Percentiles rank a stretch among this genome's conserved stretches.
Evolutionary conservation across 53 echinoderm and acorn worm species (phyloP).

Genomic region (Mesocentrotus franciscanus): DNA sequence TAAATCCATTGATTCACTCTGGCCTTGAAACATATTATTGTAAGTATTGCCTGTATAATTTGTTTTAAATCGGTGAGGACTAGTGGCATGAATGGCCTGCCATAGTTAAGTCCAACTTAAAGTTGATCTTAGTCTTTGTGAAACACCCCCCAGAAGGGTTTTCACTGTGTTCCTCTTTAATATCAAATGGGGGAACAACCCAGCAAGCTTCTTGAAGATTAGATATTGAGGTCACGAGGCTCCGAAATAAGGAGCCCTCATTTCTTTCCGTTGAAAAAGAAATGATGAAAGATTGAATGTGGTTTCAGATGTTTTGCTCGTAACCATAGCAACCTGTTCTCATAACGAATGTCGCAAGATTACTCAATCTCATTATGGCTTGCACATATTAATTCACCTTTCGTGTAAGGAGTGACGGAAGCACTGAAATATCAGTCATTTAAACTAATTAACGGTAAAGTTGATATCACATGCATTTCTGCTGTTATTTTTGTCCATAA

Average conservation of each 20-base stretch:
- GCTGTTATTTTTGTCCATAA: too few species aligned
- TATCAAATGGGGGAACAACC: background rate
- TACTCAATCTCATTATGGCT: background rate
- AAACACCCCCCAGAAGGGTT: background rate
- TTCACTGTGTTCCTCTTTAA: background rate
- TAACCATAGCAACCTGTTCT: background rate
- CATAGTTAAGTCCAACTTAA: too few species aligned
- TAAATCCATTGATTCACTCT: too few species aligned
- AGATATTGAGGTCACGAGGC: background rate
- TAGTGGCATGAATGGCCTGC: too few species aligned
- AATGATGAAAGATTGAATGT: background rate
- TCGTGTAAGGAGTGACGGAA: background rate
- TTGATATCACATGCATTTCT: too few species aligned
- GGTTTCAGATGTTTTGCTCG: slow-evolving; percentile 1
- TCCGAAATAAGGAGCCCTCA: background rate
- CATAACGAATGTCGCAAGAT: slow-evolving; percentile 20
- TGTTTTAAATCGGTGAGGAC: too few species aligned
- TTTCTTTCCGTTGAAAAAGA: background rate
- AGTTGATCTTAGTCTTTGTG: too few species aligned
- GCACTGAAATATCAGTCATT: background rate
- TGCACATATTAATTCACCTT: slow-evolving; percentile 31
- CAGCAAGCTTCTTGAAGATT: background rate
- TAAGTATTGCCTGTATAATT: too few species aligned
- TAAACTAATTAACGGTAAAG: background rate
- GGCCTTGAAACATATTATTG: too few species aligned